Evolutionary conservation across 2,113 vertebrate genomes (phyloP).

Genomic region (Hypanus sabinus): DNA sequence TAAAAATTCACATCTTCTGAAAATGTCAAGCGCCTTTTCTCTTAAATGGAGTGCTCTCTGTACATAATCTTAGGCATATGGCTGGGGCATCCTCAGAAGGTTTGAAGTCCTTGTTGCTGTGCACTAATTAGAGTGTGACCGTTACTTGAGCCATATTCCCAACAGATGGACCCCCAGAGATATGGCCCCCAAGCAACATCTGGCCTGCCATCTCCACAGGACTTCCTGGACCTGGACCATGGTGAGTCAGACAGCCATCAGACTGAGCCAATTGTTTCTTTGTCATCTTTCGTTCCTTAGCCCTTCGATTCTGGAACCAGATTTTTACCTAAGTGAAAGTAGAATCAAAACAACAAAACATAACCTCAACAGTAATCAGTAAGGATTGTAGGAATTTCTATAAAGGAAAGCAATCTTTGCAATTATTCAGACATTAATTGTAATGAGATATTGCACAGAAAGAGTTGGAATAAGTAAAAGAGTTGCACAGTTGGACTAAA

Average conservation of each 20-base stretch:
- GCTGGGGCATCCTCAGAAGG: not conserved
- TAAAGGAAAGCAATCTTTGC: not conserved
- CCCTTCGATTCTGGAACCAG: conserved; percentile 90
- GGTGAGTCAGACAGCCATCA: conserved; percentile 75
- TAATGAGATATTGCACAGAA: no score
- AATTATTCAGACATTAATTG: not conserved
- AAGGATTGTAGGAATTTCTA: not conserved
- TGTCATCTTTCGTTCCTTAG: conserved; percentile 84
- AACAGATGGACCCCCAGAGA: conserved; percentile 68
- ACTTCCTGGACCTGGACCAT: conserved; percentile 83
- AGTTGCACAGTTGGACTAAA: no score
- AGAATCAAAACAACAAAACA: conserved; percentile 15
- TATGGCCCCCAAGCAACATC: conserved; percentile 62
- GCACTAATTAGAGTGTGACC: conserved; percentile 60
- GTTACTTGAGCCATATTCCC: conserved; percentile 77
- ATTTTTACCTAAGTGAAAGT: conserved; percentile 73
- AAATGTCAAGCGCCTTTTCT: conserved; percentile 30
- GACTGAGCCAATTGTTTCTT: conserved; percentile 89
- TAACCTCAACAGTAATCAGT: not conserved
- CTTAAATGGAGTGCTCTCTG: conserved; percentile 24
- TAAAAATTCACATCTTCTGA: conserved; percentile 1
- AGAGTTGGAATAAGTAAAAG: no score
- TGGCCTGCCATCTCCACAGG: conserved; percentile 70
- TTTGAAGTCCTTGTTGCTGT: conserved; percentile 13
- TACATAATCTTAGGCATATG: not conserved